A percentile compares a stretch with the other conserved stretches of the same genome.
Conservation (phyloP, 2,888 invertebrate genomes). For the Lepidocyrtinus sp. region DNA sequence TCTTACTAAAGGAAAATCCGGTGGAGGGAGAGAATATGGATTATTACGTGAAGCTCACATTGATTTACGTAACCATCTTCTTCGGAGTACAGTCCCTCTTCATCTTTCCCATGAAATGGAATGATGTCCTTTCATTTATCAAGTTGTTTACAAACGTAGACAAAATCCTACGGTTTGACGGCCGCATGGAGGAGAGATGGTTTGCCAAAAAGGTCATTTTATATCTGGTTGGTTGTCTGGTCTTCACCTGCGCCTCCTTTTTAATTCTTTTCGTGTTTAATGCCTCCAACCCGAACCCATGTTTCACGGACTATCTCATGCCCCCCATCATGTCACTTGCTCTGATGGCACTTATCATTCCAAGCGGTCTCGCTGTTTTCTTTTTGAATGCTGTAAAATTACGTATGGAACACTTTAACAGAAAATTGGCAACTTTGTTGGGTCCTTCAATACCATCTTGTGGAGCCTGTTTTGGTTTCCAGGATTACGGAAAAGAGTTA, state of each 20-base stretch:
- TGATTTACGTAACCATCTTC: conserved; percentile 56
- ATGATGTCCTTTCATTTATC: conserved; percentile 54
- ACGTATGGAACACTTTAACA: conserved; percentile 63
- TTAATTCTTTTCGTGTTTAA: conserved; percentile 51
- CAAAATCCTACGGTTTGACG: conserved; percentile 65
- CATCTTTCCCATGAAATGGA: conserved; percentile 63
- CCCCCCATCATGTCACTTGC: conserved; percentile 51
- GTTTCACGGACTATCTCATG: conserved; percentile 57
- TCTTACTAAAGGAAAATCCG: conserved; percentile 14
- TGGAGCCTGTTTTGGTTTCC: conserved; percentile 51
- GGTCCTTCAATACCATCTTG: conserved; percentile 57
- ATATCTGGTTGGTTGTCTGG: conserved; percentile 21
- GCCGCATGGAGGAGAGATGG: conserved; percentile 45
- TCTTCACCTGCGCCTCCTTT: conserved; percentile 39
- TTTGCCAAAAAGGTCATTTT: conserved; percentile 47
- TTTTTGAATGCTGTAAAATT: conserved; percentile 62
- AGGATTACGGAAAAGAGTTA: conserved; percentile 64
- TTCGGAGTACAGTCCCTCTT: conserved; percentile 62
- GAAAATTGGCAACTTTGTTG: conserved; percentile 52
- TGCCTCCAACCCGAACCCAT: background rate
- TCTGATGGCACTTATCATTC: conserved; percentile 47
- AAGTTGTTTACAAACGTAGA: conserved; percentile 61
- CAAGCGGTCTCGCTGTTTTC: conserved; percentile 62
- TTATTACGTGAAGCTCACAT: conserved; percentile 55
- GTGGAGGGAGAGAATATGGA: conserved; percentile 45